Evolutionary conservation across 2,113 vertebrate genomes (phyloP).

Genomic region (Anoplopoma fimbria): DNA sequence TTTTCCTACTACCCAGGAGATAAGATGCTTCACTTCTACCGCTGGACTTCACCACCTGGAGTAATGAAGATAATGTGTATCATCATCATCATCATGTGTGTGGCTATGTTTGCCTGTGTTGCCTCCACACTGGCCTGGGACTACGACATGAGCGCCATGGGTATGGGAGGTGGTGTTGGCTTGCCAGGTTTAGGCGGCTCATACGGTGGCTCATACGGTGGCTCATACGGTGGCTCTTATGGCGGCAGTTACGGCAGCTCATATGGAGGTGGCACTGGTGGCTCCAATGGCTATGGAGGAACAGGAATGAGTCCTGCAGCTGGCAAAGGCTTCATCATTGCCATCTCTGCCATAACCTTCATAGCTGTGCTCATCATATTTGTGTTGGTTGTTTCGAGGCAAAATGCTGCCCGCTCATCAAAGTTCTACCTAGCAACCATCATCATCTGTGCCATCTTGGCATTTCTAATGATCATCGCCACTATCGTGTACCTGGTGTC

Average conservation of each 20-base stretch:
- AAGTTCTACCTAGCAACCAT: conserved; percentile 87
- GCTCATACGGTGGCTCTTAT: conserved; percentile 40
- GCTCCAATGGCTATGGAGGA: conserved; percentile 68
- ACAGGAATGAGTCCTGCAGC: conserved; percentile 85
- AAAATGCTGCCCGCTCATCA: conserved; percentile 81
- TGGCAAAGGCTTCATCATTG: conserved; percentile 91
- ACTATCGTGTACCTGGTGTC: conserved; percentile 91
- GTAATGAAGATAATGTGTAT: conserved; percentile 91
- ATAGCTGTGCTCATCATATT: conserved; percentile 87
- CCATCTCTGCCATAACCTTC: conserved; percentile 88
- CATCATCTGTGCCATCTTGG: conserved; percentile 85
- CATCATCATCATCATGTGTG: conserved; percentile 90
- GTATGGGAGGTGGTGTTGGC: conserved; percentile 70
- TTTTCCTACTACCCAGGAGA: conserved; percentile 87
- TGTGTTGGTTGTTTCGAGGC: conserved; percentile 85
- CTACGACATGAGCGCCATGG: conserved; percentile 82
- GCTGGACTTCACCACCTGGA: conserved; percentile 91
- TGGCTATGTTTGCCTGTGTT: conserved; percentile 91
- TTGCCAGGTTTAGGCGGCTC: conserved; percentile 48
- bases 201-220: background rate
- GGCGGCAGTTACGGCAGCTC: background rate
- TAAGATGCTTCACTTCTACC: conserved; percentile 88
- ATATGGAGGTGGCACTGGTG: background rate
- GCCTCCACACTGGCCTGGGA: conserved; percentile 93
- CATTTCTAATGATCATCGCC: conserved; percentile 87